Evolutionary conservation across 2,888 invertebrate species (phyloP).

Genomic region (Serrognathus titanus): DNA sequence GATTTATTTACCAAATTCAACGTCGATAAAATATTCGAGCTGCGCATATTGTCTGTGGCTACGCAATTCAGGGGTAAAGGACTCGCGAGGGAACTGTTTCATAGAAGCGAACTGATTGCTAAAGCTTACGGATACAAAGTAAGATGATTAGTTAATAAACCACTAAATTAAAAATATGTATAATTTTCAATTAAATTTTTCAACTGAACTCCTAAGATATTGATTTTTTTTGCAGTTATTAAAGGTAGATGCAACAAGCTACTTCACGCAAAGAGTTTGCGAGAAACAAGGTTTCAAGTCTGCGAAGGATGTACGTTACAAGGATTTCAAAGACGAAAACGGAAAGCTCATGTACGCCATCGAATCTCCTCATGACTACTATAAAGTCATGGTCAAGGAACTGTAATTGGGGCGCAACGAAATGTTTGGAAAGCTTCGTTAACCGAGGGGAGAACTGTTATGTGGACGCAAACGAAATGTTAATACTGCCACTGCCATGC

Average conservation of each 20-base stretch:
- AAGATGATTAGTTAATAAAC: constrained; percentile 13
- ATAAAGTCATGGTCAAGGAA: constrained; percentile 34
- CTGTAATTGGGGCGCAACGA: constrained; percentile 17
- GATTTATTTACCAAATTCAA: constrained; percentile 66
- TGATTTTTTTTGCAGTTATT: constrained; percentile 58
- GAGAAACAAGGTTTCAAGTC: constrained; percentile 64
- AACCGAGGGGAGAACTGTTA: background rate
- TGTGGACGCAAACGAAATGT: constrained; percentile 39
- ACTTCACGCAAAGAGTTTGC: constrained; percentile 73
- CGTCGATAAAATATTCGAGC: constrained; percentile 72
- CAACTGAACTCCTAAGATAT: no score
- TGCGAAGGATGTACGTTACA: constrained; percentile 64
- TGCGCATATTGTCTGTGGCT: constrained; percentile 77
- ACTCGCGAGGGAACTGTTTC: constrained; percentile 69
- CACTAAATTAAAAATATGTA: no score
- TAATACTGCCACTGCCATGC: constrained; percentile 51
- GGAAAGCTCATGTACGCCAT: constrained; percentile 59
- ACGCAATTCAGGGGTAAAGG: constrained; percentile 68
- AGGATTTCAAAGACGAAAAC: constrained; percentile 62
- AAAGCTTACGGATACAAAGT: constrained; percentile 68
- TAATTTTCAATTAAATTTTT: no score
- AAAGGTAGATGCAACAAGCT: constrained; percentile 79
- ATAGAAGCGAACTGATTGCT: constrained; percentile 64
- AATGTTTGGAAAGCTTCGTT: background rate
- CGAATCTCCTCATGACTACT: constrained; percentile 67